These are phyloP conservation scores for Chymomyza amoena DNA, from an alignment of 2,888 invertebrate species.

Conservation along the genomic window DNA sequence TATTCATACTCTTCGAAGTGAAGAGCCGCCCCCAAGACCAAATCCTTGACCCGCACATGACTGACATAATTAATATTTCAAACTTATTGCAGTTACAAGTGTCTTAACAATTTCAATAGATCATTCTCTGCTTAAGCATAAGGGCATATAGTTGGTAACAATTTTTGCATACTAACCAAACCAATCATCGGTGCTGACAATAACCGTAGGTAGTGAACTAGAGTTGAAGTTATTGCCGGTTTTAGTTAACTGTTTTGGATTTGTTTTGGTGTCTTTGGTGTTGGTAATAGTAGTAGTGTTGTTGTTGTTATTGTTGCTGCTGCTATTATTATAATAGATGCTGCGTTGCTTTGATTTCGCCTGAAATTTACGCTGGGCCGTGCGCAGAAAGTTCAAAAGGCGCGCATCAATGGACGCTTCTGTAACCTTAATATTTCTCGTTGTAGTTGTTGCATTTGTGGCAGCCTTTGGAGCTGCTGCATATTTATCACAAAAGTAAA, in stretches of 20 bases:
- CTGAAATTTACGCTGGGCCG: conserved; percentile 68
- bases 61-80: no score
- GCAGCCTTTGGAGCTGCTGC: conserved; percentile 28
- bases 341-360: background rate
- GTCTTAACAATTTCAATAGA: background rate
- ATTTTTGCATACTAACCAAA: conserved; percentile 68
- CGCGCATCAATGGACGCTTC: conserved; percentile 56
- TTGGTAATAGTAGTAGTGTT: conserved; percentile 21
- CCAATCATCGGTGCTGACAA: conserved; percentile 67
- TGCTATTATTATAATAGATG: conserved; percentile 19
- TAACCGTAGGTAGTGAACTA: conserved; percentile 45
- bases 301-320: conserved; percentile 11
- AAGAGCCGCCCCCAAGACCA: no score
- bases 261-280: conserved; percentile 31
- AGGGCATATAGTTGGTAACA: background rate
- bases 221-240: background rate
- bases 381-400: conserved; percentile 67
- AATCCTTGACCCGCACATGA: no score
- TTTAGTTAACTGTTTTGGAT: background rate
- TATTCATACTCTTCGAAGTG: no score
- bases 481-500: conserved; percentile 66
- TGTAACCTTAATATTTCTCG: background rate
- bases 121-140: background rate
- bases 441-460: background rate
- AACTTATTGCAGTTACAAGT: no score